These are phyloP conservation scores for Tiphia femorata DNA, from an alignment of 2,888 invertebrate species.

Conservation along the genomic window DNA sequence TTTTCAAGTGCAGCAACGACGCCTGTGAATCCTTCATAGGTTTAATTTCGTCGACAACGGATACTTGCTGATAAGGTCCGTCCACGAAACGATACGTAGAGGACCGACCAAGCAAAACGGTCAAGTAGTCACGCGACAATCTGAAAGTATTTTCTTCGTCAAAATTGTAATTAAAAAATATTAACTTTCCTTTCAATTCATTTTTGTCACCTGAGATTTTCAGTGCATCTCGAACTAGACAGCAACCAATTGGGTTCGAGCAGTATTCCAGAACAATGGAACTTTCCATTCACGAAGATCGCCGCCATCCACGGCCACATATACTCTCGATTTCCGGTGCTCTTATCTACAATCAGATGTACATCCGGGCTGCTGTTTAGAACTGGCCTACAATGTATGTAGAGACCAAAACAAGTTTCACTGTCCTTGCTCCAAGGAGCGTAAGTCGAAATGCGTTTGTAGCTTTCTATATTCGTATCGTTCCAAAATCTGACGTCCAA, in stretches of 20 bases:
- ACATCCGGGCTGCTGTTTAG: constrained; percentile 29
- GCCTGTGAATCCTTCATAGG: constrained; percentile 74
- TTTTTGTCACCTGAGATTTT: constrained; percentile 65
- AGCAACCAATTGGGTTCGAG: constrained; percentile 78
- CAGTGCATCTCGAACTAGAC: constrained; percentile 70
- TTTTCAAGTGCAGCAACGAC: constrained; percentile 75
- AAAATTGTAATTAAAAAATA: not conserved
- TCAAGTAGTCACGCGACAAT: constrained; percentile 72
- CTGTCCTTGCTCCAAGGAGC: constrained; percentile 9
- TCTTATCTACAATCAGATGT: constrained; percentile 33
- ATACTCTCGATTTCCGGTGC: constrained; percentile 53
- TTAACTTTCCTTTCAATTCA: not conserved
- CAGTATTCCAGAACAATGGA: constrained; percentile 79
- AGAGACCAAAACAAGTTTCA: constrained; percentile 47
- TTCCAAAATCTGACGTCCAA: constrained; percentile 20
- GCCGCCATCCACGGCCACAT: constrained; percentile 82
- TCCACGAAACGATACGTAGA: constrained; percentile 72
- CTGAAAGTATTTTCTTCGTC: constrained; percentile 62
- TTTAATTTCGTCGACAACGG: constrained; percentile 74
- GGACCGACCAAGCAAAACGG: constrained; percentile 78
- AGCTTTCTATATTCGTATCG: constrained; percentile 9
- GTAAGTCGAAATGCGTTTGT: constrained; percentile 29
- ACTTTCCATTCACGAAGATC: constrained; percentile 78
- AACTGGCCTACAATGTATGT: constrained; percentile 52
- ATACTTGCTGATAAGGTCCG: constrained; percentile 80